Conservation (phyloP, 2,113 vertebrate species). For the Antechinus flavipes region DNA sequence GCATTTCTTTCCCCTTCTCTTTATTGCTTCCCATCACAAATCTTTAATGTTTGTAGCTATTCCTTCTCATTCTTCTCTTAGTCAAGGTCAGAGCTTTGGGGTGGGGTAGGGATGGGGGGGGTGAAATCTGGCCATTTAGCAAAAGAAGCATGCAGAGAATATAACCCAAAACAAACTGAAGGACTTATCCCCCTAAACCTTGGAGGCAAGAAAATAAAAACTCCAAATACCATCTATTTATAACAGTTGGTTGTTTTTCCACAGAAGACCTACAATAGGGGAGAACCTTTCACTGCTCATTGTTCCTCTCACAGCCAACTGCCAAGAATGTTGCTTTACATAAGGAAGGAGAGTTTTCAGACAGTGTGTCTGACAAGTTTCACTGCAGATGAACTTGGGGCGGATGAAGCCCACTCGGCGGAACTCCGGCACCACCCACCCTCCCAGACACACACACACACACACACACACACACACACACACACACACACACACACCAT, state of each 20-base stretch:
- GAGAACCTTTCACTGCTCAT: slow-evolving; percentile 35
- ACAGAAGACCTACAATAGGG: neutral
- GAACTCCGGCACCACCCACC: neutral
- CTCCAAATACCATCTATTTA: slow-evolving; percentile 80
- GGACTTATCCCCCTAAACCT: slow-evolving; percentile 71
- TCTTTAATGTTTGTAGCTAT: slow-evolving; percentile 57
- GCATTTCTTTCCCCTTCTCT: slow-evolving; percentile 28
- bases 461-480: neutral
- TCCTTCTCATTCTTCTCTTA: slow-evolving; percentile 58
- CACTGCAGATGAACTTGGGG: slow-evolving; percentile 43
- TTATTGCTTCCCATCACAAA: slow-evolving; percentile 36
- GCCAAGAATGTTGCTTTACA: slow-evolving; percentile 52
- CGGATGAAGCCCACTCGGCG: slow-evolving; percentile 47
- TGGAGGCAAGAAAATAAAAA: slow-evolving; percentile 79
- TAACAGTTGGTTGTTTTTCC: slow-evolving; percentile 74
- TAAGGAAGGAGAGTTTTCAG: slow-evolving; percentile 62
- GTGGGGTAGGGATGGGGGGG: slow-evolving; percentile 50
- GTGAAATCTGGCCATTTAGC: slow-evolving; percentile 69
- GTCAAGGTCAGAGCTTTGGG: slow-evolving; percentile 65
- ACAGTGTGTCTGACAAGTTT: slow-evolving; percentile 36
- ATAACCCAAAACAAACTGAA: slow-evolving; percentile 75
- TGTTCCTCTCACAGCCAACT: slow-evolving; percentile 55
- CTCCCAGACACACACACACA: slow-evolving; percentile 18
- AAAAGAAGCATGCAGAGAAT: slow-evolving; percentile 67
- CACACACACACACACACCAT: neutral